Evolutionary conservation across 2,113 vertebrate genomes (phyloP).

Genomic region (Ameiurus melas): DNA sequence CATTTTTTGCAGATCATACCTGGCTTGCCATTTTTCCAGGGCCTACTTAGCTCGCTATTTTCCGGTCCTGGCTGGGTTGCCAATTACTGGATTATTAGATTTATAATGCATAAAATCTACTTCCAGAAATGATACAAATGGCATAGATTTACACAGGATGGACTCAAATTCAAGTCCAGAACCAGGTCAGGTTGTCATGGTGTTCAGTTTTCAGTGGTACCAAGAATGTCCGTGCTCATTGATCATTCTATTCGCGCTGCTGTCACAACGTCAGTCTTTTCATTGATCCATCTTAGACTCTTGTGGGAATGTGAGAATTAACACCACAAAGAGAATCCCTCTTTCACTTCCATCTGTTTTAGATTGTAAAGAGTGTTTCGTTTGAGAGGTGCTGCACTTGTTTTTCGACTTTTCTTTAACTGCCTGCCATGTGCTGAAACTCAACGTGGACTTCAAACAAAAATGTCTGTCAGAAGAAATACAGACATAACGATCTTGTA

Average conservation of each 20-base stretch:
- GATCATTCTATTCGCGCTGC: conserved; percentile 15
- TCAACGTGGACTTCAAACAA: conserved; percentile 79
- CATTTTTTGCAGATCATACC: background rate
- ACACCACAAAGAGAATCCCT: background rate
- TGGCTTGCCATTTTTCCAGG: background rate
- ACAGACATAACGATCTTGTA: background rate
- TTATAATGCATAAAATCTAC: background rate
- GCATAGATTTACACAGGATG: background rate
- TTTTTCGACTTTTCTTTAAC: conserved; percentile 66
- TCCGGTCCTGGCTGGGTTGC: background rate
- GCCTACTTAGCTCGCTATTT: background rate
- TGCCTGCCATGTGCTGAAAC: conserved; percentile 51
- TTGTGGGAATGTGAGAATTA: background rate
- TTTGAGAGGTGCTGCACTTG: conserved; percentile 54
- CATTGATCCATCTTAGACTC: background rate
- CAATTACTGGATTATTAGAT: background rate
- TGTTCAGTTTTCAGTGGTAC: conserved; percentile 64
- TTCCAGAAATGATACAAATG: background rate
- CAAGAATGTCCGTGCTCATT: conserved; percentile 1
- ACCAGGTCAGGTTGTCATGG: conserved; percentile 50
- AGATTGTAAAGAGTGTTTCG: conserved; percentile 63
- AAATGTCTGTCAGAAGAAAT: conserved; percentile 77
- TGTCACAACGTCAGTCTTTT: conserved; percentile 9
- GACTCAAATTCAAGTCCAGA: conserved; percentile 8
- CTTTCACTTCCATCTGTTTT: conserved; percentile 36